These are phyloP conservation scores for Campopleginae sp. DNA, from an alignment of 2,888 invertebrate genomes.

Conservation along the genomic window DNA sequence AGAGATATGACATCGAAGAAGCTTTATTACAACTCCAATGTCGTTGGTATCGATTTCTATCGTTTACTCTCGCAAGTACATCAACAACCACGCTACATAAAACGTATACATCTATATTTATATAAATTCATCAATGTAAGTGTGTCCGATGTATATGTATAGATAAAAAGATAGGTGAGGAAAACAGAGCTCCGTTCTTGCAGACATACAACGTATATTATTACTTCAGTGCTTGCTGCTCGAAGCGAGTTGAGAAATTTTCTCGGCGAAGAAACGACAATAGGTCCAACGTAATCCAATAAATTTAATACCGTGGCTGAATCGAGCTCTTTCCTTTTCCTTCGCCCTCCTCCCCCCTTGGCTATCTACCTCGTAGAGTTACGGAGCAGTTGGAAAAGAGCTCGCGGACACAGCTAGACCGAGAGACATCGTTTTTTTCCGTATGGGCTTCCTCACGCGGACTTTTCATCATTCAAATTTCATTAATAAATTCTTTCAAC, in stretches of 20 bases:
- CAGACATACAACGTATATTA: conserved; percentile 57
- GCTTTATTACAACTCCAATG: conserved; percentile 38
- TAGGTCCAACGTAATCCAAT: conserved; percentile 64
- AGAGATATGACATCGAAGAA: conserved; percentile 30
- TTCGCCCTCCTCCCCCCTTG: background rate
- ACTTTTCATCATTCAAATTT: background rate
- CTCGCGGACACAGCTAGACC: conserved; percentile 37
- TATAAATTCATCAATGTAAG: background rate
- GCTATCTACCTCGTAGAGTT: conserved; percentile 29
- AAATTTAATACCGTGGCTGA: conserved; percentile 63
- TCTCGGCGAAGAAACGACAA: conserved; percentile 59
- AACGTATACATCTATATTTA: background rate
- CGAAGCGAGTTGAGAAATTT: conserved; percentile 54
- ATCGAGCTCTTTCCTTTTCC: conserved; percentile 31
- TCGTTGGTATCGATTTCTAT: conserved; percentile 40
- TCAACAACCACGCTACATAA: conserved; percentile 34
- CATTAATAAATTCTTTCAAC: background rate
- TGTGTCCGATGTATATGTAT: conserved; percentile 7
- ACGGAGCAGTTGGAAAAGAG: conserved; percentile 54
- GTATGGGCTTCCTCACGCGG: background rate
- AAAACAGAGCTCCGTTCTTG: conserved; percentile 29
- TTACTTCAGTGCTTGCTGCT: conserved; percentile 52
- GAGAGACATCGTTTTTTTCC: conserved; percentile 31
- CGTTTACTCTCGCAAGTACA: conserved; percentile 30
- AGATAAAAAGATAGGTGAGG: conserved; percentile 17